A percentile compares a stretch with the other conserved stretches of the same genome.
These are phyloP conservation scores for Cnemophilus loriae DNA, from an alignment of 2,113 vertebrate species.

Conservation along the genomic window DNA sequence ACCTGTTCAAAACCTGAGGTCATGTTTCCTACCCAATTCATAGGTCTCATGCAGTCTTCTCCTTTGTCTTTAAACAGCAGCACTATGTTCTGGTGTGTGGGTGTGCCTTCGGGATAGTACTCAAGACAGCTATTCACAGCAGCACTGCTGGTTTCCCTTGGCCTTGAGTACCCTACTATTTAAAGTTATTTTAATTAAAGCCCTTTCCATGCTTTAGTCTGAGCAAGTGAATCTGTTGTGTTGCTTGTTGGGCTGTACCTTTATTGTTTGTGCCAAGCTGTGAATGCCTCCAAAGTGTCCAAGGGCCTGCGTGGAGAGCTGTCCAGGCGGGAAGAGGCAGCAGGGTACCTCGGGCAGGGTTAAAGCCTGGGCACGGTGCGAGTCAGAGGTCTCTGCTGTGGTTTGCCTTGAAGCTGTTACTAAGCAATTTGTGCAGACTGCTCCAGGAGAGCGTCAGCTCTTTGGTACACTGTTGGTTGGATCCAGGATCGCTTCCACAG, in stretches of 20 bases:
- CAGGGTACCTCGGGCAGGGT: not conserved
- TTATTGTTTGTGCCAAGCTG: not conserved
- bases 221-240: not conserved
- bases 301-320: not conserved
- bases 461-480: not conserved
- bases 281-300: not conserved
- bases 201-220: not conserved
- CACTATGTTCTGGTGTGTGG: not conserved
- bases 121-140: not conserved
- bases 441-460: not conserved
- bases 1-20: not conserved
- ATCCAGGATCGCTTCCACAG: not conserved
- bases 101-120: not conserved
- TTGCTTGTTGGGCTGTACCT: not conserved
- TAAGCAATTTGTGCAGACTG: not conserved
- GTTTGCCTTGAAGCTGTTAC: not conserved
- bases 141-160: not conserved
- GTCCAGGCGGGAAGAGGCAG: not conserved
- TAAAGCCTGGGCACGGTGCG: not conserved
- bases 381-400: not conserved
- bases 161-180: not conserved
- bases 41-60: not conserved
- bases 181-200: constrained; percentile 4
- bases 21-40: not conserved
- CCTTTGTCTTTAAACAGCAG: not conserved